A percentile compares a stretch with the other conserved stretches of the same genome.
Conservation (phyloP, 2,888 invertebrate species). For the Heliconius sara region DNA sequence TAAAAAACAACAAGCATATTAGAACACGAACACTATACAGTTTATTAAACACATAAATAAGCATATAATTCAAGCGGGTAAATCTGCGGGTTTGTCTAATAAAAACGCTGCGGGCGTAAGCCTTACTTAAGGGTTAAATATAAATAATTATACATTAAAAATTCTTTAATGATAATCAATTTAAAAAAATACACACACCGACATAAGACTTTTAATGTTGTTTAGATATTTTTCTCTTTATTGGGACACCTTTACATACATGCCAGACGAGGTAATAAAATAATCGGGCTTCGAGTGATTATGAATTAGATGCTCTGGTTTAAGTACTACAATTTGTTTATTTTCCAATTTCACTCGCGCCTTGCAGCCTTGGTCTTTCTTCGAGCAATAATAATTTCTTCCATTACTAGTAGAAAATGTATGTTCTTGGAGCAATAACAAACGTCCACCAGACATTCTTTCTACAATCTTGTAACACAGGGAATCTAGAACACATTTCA, state of each 20-base stretch:
- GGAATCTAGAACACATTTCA: conserved; percentile 20
- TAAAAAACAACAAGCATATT: too few species aligned
- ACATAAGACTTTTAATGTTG: not conserved
- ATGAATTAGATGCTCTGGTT: conserved; percentile 27
- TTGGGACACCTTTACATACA: conserved; percentile 26
- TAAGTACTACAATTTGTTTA: conserved; percentile 17
- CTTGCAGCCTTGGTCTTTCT: conserved; percentile 33
- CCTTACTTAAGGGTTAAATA: not conserved
- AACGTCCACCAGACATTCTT: conserved; percentile 3
- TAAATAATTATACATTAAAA: not conserved
- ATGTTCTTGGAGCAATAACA: conserved; percentile 7
- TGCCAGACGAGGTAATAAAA: conserved; percentile 24
- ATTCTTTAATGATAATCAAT: not conserved
- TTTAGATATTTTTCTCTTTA: not conserved
- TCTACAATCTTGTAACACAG: conserved; percentile 26
- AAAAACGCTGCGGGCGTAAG: not conserved
- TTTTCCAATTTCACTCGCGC: conserved; percentile 36
- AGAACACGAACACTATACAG: too few species aligned
- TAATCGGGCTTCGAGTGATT: conserved; percentile 36
- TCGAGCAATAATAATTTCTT: conserved; percentile 24
- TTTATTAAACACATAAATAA: not conserved
- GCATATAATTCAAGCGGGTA: not conserved
- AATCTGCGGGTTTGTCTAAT: not conserved
- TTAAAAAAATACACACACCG: not conserved
- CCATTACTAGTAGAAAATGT: conserved; percentile 14